Evolutionary conservation across 2,797 vertebrate species (phyloP), one percentile per base, ranked within the genome.

Genomic region (Alca torda): DNA sequence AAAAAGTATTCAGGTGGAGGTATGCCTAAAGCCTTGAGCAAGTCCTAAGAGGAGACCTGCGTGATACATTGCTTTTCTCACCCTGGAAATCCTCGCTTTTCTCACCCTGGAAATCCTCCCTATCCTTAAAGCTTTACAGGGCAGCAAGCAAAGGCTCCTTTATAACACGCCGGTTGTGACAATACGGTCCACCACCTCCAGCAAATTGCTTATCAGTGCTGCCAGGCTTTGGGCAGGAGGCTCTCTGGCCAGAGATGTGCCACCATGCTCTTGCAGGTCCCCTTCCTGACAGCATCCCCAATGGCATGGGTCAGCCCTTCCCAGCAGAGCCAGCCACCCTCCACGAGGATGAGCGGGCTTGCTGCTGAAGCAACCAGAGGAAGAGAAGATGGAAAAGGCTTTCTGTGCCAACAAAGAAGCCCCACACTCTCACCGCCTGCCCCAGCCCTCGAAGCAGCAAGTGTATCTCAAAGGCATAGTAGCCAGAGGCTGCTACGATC

Each of bases 281-380:
- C 39, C 35, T n/a, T 65, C n/a, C 86, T 4, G 10, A 35, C 1
- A 2, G 13, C 14, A 23, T 25, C 56, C 39, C 31, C 51, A 37
- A 51, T 0, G 2, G 30, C 46, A n/a, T 0, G 2, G 35, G 7
- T 15, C 35, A 39, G 64, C 23, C 46, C n/a, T 60, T 59, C 30
- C 45, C 74, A 41, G n/a, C 39, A 67, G 54, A 69, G 56, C 25
- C 41, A 35, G 48, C 4, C 35, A 56, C 31, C 16, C 16, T 59
- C n/a, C 35, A 21, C 6, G 8, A 60, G 39, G 37, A 50, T 56
- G 56, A 31, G 45, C 0, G 13, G 13, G 14, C 50, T 69, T 14
- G 45, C 30, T 70, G 33, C 35, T 63, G 57, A 84, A 79, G 37
- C n/a, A 87, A 48, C 4, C 7, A 33, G 8, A 24, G 33, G 12